A percentile compares a stretch with the other conserved stretches of the same genome.
phyloP scores from a whole-genome alignment of 2,888 invertebrate species.

The Imbricaverruca yamaguchii region DNA sequence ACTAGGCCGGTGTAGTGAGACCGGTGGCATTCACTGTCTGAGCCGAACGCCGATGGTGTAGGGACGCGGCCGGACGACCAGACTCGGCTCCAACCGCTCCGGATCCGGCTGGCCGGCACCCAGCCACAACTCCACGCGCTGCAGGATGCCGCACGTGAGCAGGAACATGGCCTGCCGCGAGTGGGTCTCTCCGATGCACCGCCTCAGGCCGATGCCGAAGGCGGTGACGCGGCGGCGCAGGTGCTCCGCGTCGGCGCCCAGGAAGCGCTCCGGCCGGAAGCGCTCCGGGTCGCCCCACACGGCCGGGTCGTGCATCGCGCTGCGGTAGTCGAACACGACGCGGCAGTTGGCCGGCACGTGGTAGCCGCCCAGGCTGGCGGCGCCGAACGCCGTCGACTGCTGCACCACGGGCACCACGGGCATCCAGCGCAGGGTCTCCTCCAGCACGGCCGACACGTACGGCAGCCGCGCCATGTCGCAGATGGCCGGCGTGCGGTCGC shows the following conservation, averaged over 20 bases:
- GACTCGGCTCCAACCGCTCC: background rate
- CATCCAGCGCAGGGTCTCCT: background rate
- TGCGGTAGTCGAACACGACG: background rate
- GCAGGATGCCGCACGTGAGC: background rate
- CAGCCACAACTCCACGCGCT: background rate
- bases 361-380: background rate
- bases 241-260: background rate
- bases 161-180: background rate
- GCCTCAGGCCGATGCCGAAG: background rate
- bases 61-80: background rate
- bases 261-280: background rate
- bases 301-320: background rate
- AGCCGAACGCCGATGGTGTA: background rate
- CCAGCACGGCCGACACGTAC: background rate
- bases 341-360: slow-evolving; percentile 7
- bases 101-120: background rate
- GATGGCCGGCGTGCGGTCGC: background rate
- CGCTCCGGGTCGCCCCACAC: background rate
- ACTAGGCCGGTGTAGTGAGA: too few relatives aligned
- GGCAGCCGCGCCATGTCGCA: background rate
- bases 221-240: background rate
- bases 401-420: background rate
- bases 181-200: background rate
- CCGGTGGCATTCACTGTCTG: background rate
- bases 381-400: background rate